Percentiles rank a stretch among this genome's conserved stretches.
These are phyloP conservation scores for Metaphire vulgaris DNA, from an alignment of 1,140 invertebrate species.

Conservation along the genomic window DNA sequence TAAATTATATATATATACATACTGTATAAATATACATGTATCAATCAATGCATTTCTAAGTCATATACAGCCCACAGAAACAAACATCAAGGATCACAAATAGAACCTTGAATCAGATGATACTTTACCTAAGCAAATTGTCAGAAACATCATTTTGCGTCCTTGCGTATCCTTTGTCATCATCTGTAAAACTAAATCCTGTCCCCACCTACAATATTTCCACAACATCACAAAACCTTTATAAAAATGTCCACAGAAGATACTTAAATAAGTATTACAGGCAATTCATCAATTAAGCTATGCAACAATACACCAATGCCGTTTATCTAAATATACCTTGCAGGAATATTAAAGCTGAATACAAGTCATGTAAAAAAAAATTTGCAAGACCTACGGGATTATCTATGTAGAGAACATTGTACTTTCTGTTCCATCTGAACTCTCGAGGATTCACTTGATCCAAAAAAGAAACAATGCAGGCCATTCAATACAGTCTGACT, in stretches of 20 bases:
- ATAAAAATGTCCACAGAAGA: constrained; percentile 1
- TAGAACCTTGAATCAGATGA: no score
- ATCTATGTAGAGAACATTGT: constrained; percentile 75
- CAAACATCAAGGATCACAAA: no score
- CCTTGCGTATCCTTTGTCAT: constrained; percentile 44
- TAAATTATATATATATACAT: no score
- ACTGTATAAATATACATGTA: no score
- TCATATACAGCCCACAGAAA: no score
- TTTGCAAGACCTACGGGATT: constrained; percentile 62
- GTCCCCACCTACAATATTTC: constrained; percentile 42
- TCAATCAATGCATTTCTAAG: no score
- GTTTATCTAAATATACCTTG: no score
- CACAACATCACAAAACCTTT: constrained; percentile 2
- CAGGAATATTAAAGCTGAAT: no score
- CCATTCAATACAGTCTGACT: no score
- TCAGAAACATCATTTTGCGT: constrained; percentile 51
- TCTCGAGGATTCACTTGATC: constrained; percentile 38
- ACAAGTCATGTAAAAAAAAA: neutral
- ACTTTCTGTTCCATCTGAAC: constrained; percentile 66
- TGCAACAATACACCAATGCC: no score
- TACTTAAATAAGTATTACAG: no score
- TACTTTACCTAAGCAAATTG: constrained; percentile 49
- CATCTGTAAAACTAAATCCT: constrained; percentile 47
- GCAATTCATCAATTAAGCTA: no score
- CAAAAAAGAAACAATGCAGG: constrained; percentile 8